These are phyloP conservation scores for Empis livida DNA, from an alignment of 2,888 invertebrate species.

Conservation along the genomic window DNA sequence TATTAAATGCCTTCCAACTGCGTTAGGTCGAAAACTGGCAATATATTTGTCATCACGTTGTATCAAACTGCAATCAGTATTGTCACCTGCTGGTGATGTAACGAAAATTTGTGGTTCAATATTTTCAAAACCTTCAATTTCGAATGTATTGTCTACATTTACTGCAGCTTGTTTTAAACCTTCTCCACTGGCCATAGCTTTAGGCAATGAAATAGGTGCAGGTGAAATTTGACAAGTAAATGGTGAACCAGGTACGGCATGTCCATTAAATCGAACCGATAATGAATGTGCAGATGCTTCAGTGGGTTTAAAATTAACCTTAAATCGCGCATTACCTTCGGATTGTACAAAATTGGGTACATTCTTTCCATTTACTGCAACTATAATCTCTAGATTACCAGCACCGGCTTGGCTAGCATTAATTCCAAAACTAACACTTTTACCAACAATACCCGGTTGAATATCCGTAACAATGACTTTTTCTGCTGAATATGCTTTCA, in stretches of 20 bases:
- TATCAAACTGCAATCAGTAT: slow-evolving; percentile 58
- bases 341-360: slow-evolving; percentile 97
- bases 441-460: slow-evolving; percentile 77
- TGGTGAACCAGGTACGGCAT: slow-evolving; percentile 80
- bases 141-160: slow-evolving; percentile 42
- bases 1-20: slow-evolving; percentile 77
- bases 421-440: slow-evolving; percentile 89
- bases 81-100: slow-evolving; percentile 72
- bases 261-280: slow-evolving; percentile 72
- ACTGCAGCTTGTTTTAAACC: slow-evolving; percentile 34
- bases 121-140: slow-evolving; percentile 42
- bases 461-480: slow-evolving; percentile 93
- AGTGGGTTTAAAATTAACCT: slow-evolving; percentile 89
- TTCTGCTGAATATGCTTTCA: slow-evolving; percentile 91
- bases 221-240: slow-evolving; percentile 73
- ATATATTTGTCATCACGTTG: slow-evolving; percentile 56
- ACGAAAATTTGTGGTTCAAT: slow-evolving; percentile 59
- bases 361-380: slow-evolving; percentile 90
- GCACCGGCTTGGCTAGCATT: slow-evolving; percentile 75
- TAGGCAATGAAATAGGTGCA: slow-evolving; percentile 43
- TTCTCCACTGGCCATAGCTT: slow-evolving; percentile 38
- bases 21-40: slow-evolving; percentile 68
- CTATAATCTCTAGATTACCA: slow-evolving; percentile 94
- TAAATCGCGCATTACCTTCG: slow-evolving; percentile 92
- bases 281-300: slow-evolving; percentile 84